Base-by-base conservation (phyloP, 2,113 vertebrate genomes). In the Oncorhynchus masou region DNA sequence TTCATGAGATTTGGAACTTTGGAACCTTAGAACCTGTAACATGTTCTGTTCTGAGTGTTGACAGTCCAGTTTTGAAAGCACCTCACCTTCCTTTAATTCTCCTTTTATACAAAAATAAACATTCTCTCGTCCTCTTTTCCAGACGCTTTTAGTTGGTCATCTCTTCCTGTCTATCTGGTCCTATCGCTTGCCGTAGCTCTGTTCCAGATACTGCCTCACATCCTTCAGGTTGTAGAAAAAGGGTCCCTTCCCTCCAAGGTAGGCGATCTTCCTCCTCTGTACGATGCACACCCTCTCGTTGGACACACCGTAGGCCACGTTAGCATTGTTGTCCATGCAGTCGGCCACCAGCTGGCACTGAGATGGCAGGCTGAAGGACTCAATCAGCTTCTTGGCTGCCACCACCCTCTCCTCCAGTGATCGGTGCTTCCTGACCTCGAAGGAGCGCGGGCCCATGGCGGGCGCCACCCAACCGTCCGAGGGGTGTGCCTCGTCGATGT, bases 401-500 rank as follows among this genome's bases (percentile, higher is more conserved):
- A 94, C 93, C 11, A 97, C 90, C 62, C 98, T 91, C 27, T 99
- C 97, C 89, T 97, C 96, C 87, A 97, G 94, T 86, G 88, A 97
- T 77, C 89, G 94, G 85, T 99, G 98, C 69, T 96, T 96, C 81
- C 92, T 95, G 73, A 99, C 94, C 80, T 94, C 93, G 3, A 98
- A 97, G 1, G 94, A 94, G 77, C 91, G 90, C n/a, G 92, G 79
- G 71, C 95, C 94, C 86, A 94, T 93, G 39, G 94, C 91, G 74
- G 97, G 96, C 0, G 94, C 95, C 48, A 93, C 96, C 98, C 98
- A 99, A 86, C 96, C 97, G 0, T 99, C 98, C 4, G 96, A 96
- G 0, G 98, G 98, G 81, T 99, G 98, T 81, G 97, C 97, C 90
- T 99, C 98, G 67, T 98, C 98, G 1, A 99, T 97, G 94, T 99